Evolutionary conservation across 2,888 invertebrate species (phyloP).

Genomic region (Drosophila stalkeri): DNA sequence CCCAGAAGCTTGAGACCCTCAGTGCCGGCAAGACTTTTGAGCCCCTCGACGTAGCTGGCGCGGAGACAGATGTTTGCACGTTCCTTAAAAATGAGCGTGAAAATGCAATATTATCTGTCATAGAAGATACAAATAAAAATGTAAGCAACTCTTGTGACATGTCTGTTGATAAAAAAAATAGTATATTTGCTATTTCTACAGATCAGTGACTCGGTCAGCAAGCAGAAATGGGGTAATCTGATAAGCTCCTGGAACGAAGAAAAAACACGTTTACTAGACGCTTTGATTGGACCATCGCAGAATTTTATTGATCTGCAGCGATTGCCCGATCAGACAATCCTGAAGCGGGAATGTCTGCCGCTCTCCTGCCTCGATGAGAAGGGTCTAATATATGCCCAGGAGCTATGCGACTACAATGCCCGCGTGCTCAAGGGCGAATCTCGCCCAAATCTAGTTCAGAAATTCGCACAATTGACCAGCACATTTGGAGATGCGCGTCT

Average conservation of each 20-base stretch:
- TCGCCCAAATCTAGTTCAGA: slow-evolving; percentile 91
- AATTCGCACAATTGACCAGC: slow-evolving; percentile 91
- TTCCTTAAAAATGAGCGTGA: slow-evolving; percentile 96
- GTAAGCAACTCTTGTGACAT: slow-evolving; percentile 85
- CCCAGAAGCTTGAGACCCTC: slow-evolving; percentile 94
- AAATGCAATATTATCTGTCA: slow-evolving; percentile 95
- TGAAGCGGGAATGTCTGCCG: slow-evolving; percentile 87
- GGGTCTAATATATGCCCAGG: slow-evolving; percentile 93
- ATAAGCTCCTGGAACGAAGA: slow-evolving; percentile 96
- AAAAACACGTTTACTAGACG: slow-evolving; percentile 94
- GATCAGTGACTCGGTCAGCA: slow-evolving; percentile 89
- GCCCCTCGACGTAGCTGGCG: slow-evolving; percentile 93
- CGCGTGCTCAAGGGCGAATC: slow-evolving; percentile 91
- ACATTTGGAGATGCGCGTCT: slow-evolving; percentile 94
- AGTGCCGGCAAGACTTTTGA: slow-evolving; percentile 94
- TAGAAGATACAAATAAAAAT: slow-evolving; percentile 95
- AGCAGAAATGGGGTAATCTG: slow-evolving; percentile 92
- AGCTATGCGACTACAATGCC: slow-evolving; percentile 92
- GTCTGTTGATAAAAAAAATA: not conserved
- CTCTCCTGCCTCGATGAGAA: slow-evolving; percentile 88
- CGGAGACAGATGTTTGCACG: slow-evolving; percentile 96
- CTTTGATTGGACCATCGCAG: slow-evolving; percentile 94
- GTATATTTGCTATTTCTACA: slow-evolving; percentile 65
- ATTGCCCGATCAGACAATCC: slow-evolving; percentile 88
- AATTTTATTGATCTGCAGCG: slow-evolving; percentile 91